Conservation (phyloP, 2,797 vertebrate genomes). For the Gadopsis marmoratus region DNA sequence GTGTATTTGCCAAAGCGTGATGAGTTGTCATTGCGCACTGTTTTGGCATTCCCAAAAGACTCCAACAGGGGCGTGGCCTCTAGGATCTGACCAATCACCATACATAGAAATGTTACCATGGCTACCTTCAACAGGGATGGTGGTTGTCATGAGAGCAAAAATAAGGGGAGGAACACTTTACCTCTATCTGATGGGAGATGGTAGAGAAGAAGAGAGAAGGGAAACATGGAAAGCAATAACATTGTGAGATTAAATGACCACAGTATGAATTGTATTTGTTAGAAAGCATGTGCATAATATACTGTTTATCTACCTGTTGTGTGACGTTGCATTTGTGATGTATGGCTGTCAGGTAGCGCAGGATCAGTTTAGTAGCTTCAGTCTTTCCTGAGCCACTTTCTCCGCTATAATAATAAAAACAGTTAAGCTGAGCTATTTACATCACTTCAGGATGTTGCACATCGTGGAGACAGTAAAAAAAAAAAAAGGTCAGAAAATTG, state of each 20-base stretch:
- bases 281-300: not conserved
- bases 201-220: not conserved
- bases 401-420: constrained; percentile 83
- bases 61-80: constrained; percentile 96
- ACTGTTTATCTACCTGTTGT: constrained; percentile 81
- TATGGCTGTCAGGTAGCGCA: constrained; percentile 94
- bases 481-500: not conserved
- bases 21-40: constrained; percentile 96
- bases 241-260: not conserved
- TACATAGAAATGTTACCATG: constrained; percentile 34
- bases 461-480: not conserved
- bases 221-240: not conserved
- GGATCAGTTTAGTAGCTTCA: constrained; percentile 94
- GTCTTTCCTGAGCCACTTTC: constrained; percentile 98
- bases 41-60: constrained; percentile 99
- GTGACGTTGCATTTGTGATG: constrained; percentile 91
- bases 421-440: not conserved
- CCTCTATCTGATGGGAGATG: constrained; percentile 76
- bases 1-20: constrained; percentile 98
- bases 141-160: not conserved
- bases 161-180: constrained; percentile 43
- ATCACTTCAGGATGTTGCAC: not conserved
- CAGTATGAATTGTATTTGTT: constrained; percentile 9
- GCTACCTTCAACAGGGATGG: not conserved
- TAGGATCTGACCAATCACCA: constrained; percentile 87